Evolutionary conservation across 2,888 invertebrate species (phyloP).

Genomic region (Eupithecia vulgata): DNA sequence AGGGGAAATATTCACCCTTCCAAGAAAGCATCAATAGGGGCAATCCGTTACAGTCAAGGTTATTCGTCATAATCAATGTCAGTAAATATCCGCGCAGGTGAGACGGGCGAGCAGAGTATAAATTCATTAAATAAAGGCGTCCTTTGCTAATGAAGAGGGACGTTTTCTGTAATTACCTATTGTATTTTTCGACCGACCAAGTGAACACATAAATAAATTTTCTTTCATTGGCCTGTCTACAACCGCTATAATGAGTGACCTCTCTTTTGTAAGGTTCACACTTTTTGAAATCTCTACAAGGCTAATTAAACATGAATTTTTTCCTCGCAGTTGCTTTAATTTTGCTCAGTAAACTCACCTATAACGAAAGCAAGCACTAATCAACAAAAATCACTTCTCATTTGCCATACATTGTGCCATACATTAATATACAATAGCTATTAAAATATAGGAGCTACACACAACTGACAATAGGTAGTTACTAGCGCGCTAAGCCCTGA

Average conservation of each 20-base stretch:
- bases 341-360: neutral
- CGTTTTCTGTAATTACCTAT: constrained; percentile 79
- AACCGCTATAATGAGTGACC: constrained; percentile 54
- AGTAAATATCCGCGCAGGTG: constrained; percentile 34
- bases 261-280: constrained; percentile 56
- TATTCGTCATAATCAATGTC: constrained; percentile 30
- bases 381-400: neutral
- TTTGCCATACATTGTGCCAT: constrained; percentile 6
- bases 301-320: neutral
- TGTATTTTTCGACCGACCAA: constrained; percentile 76
- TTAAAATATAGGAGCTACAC: constrained; percentile 1
- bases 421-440: neutral
- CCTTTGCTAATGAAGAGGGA: constrained; percentile 77
- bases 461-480: constrained; percentile 9
- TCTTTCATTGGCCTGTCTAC: constrained; percentile 61
- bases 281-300: neutral
- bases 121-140: constrained; percentile 73
- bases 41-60: constrained; percentile 24
- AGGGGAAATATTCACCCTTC: neutral
- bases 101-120: constrained; percentile 53
- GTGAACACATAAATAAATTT: constrained; percentile 76
- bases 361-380: neutral
- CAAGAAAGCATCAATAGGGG: neutral
- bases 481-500: constrained; percentile 15
- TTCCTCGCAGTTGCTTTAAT: neutral